Base-by-base conservation (phyloP, 2,888 invertebrate species). In the Embidobia sp. region DNA sequence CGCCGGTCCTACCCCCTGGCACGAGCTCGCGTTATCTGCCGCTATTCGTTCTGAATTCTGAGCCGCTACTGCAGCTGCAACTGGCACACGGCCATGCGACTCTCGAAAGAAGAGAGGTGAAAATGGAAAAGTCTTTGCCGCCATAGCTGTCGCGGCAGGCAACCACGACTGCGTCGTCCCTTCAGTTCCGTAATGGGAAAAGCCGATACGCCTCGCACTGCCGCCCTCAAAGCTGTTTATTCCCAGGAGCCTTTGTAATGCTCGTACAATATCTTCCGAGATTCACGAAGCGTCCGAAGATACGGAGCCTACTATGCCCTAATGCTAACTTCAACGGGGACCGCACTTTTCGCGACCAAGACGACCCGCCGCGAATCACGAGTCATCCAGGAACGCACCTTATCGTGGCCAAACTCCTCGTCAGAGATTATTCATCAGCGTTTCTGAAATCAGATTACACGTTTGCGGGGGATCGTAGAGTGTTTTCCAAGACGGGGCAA, bases 101-200 rank as follows among this genome's bases (percentile, higher is more conserved):
- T 75, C 63, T 70, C 70, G 73, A 63, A 75, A 67, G 73, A 66
- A 6, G 6, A 79, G 82, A 81, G 81, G 83, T 81, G 84, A 84
- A 84, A 85, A 86, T 83, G 83, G 81, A 83, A 85, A 83, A 82
- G 84, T 33, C 72, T 78, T 64, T 63, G 55, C 55, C 55, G 63
- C 66, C 70, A 64, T 69, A 73, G 73, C 69, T 74, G 72, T 69
- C 73, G 63, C 61, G 67, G 63, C 67, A 57, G 18, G 49, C 64
- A 69, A 76, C 59, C 42, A 59, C 74, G 75, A 49, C 72, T 18
- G 55, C 79, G 79, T 69, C 83, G 82, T 78, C 85, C 79, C 85
- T 86, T 86, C 84, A 84, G 80, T 81, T 81, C 82, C 81, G 83
- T 87, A 88, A 88, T 87, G 83, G 85, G 84, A 87, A 85, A 87